Evolutionary conservation across 2,113 vertebrate genomes (phyloP).

Genomic region (rabbit (Oryctolagus cuniculus)): mOryCun1.1 NC_091436.1:14792501-14793000

Average conservation of each 20-base stretch:
- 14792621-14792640: neutral
- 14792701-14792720: slow-evolving; percentile 46
- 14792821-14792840: slow-evolving; percentile 30
- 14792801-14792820: slow-evolving; percentile 33
- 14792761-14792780: neutral
- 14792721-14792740: slow-evolving; percentile 15
- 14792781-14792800: neutral
- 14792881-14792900: slow-evolving; percentile 31
- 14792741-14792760: slow-evolving; percentile 49
- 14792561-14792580: slow-evolving; percentile 6
- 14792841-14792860: slow-evolving; percentile 16
- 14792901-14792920: neutral
- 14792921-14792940: slow-evolving; percentile 49
- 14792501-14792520: slow-evolving; percentile 23
- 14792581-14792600: slow-evolving; percentile 7
- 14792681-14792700: neutral
- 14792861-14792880: slow-evolving; percentile 10
- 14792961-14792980: slow-evolving; percentile 49
- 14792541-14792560: slow-evolving; percentile 54
- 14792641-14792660: slow-evolving; percentile 25
- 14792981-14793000: slow-evolving; percentile 50
- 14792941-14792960: slow-evolving; percentile 47
- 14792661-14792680: slow-evolving; percentile 40
- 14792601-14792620: slow-evolving; percentile 34
- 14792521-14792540: slow-evolving; percentile 32